These are phyloP conservation scores for Saccostrea cuccullata DNA, from an alignment of 1,140 invertebrate species.

Conservation along the genomic window DNA sequence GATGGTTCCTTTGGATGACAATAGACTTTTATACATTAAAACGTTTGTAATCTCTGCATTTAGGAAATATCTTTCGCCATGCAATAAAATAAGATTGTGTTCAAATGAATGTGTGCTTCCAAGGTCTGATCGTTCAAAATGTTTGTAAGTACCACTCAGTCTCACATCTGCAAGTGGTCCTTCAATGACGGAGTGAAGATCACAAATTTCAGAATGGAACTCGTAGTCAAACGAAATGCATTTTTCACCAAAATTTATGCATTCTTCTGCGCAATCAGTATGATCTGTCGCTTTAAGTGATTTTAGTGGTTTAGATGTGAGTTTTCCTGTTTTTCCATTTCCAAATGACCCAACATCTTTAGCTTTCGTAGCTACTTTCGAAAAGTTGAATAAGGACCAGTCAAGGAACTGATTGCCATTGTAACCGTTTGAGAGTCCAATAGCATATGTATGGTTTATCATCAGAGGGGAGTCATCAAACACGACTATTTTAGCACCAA, in stretches of 20 bases:
- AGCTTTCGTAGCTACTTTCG: background rate
- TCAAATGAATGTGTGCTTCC: constrained; percentile 41
- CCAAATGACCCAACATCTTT: background rate
- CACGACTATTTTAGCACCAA: constrained; percentile 53
- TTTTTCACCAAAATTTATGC: constrained; percentile 46
- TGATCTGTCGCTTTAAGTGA: background rate
- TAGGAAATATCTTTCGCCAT: constrained; percentile 56
- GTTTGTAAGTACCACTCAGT: constrained; percentile 52
- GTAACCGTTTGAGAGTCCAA: constrained; percentile 56
- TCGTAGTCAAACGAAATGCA: constrained; percentile 62
- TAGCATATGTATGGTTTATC: constrained; percentile 30
- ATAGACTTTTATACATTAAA: constrained; percentile 53
- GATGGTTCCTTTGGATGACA: constrained; percentile 58
- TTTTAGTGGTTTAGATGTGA: constrained; percentile 47
- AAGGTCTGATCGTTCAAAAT: constrained; percentile 59
- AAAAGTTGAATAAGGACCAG: background rate
- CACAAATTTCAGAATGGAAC: constrained; percentile 52
- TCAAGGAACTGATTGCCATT: background rate
- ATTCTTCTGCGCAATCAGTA: constrained; percentile 52
- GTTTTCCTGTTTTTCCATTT: constrained; percentile 50
- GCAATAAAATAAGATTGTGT: constrained; percentile 47
- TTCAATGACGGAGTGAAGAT: constrained; percentile 54
- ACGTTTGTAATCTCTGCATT: constrained; percentile 56
- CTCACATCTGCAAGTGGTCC: constrained; percentile 52
- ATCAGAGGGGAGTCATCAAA: constrained; percentile 58